Evolutionary conservation across 2,888 invertebrate species (phyloP), one percentile per base, ranked within the genome.

Genomic region (Drosophila algonquin): DNA sequence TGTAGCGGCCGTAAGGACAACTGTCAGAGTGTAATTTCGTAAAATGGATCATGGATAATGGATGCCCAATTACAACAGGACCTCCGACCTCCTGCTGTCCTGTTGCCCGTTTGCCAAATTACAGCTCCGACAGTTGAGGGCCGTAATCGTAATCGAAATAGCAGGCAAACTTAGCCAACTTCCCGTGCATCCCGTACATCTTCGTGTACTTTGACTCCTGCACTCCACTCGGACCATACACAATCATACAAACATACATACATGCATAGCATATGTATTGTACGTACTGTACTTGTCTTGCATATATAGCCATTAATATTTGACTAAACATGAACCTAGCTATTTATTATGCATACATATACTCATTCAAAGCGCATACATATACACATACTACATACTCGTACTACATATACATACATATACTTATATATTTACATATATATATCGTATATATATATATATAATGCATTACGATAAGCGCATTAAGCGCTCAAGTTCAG

Each of bases 241-340:
- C 18, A 12, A 18, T 54, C 59, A 50, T 18, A 47, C 16, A 35
- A 18, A 47, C 44, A 58, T 35, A 46, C 24, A 24, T 24, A 24
- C 24, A 30, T 30, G 8, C 8, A 30, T 32, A 9, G 3, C 10
- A 3, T 32, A 32, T 32, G 32, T 14, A 4, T 10, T 35, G 35
- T 60, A 63, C 7, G 7, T 40, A 14, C 40, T 40, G 40, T n/a
- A 40, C 40, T 40, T 60, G 67, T 74, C 40, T 72, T 71, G 65
- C 79, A 67, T 73, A 67, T 73, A 72, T 79, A 85, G 81, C 64
- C 65, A 81, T 87, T 79, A 83, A 78, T 86, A 83, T 79, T 87
- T 80, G 79, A 84, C 84, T 84, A 79, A 73, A 87, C 70, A 79
- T 74, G 75, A 87, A 85, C 75, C 75, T 86, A 87, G 88, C 78